Evolutionary conservation across 2,113 vertebrate species (phyloP).

Genomic region (Dasyurus viverrinus): DNA sequence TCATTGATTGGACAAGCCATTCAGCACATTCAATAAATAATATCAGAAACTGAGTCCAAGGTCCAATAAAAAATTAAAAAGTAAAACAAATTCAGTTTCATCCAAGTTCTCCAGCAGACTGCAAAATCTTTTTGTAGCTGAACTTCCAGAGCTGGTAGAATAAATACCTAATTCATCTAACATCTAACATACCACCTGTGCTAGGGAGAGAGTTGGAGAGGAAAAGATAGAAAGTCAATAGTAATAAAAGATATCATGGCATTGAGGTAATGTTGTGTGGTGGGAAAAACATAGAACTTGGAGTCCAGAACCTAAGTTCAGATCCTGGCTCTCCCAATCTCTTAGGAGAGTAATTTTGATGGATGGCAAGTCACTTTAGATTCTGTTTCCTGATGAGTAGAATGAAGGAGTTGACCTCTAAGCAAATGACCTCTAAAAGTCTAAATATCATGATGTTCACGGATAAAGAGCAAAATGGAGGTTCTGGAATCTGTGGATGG

Average conservation of each 20-base stretch:
- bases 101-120: background rate
- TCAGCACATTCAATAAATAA: background rate
- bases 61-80: background rate
- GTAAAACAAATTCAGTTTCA: background rate
- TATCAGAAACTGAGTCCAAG: background rate
- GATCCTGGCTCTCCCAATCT: background rate
- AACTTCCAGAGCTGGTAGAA: background rate
- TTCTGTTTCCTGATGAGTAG: too few relatives aligned
- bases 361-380: too few relatives aligned
- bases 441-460: too few relatives aligned
- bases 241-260: background rate
- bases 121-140: background rate
- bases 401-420: background rate
- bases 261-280: background rate
- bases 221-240: background rate
- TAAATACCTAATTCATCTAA: background rate
- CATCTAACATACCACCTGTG: background rate
- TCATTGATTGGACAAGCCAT: background rate
- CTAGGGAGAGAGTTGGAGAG: background rate
- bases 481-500: background rate
- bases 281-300: background rate
- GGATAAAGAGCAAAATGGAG: background rate
- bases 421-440: background rate
- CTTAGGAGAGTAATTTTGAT: too few relatives aligned
- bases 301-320: background rate